Conservation (phyloP, 2,888 invertebrate species). For the Liposcelis brunnea region DNA sequence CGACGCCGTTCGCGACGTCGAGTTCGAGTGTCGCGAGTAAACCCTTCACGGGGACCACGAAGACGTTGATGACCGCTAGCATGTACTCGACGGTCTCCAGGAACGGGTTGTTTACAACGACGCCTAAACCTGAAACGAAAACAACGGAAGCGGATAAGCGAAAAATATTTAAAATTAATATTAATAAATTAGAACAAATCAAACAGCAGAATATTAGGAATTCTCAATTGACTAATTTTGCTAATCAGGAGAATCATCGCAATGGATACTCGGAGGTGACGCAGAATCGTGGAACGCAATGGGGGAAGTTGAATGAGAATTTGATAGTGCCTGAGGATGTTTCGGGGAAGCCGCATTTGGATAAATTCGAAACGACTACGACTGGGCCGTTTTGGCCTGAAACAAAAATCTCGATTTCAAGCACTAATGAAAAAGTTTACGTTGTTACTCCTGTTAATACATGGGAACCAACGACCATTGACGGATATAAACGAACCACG, state of each 20-base stretch:
- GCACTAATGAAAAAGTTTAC: constrained; percentile 4
- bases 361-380: not conserved
- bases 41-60: not conserved
- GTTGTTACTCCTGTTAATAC: not conserved
- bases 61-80: not conserved
- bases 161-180: too few relatives aligned
- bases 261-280: too few relatives aligned
- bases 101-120: not conserved
- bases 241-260: too few relatives aligned
- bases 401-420: not conserved
- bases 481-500: not conserved
- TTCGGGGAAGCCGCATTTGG: too few relatives aligned
- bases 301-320: not conserved
- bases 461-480: not conserved
- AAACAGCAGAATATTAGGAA: too few relatives aligned
- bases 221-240: too few relatives aligned
- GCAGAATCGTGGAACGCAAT: not conserved
- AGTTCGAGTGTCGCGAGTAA: not conserved
- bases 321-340: not conserved
- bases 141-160: too few relatives aligned
- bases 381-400: not conserved
- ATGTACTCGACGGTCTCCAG: constrained; percentile 1
- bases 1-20: not conserved
- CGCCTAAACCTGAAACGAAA: not conserved
- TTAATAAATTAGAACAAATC: not conserved